Conservation (phyloP, 2,113 vertebrate genomes). For the Poecile atricapillus region DNA sequence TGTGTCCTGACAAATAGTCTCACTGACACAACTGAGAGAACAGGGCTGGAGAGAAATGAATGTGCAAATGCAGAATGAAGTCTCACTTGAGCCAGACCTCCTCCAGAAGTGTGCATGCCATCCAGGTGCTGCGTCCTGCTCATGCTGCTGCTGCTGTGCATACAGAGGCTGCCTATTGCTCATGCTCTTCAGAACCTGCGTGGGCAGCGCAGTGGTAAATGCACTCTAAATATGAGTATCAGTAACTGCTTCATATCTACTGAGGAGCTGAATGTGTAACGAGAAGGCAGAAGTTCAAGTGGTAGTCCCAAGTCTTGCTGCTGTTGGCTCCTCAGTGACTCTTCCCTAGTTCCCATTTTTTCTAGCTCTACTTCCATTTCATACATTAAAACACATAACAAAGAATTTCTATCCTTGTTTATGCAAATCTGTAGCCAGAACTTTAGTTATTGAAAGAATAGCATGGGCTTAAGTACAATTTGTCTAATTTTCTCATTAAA, state of each 20-base stretch:
- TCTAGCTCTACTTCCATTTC: neutral
- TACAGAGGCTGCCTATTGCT: neutral
- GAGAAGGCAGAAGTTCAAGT: neutral
- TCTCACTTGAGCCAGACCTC: neutral
- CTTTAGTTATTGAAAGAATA: neutral
- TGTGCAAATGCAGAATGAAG: neutral
- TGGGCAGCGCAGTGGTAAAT: neutral
- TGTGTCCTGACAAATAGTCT: neutral
- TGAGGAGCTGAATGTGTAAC: neutral
- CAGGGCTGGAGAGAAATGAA: neutral
- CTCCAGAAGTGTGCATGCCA: neutral
- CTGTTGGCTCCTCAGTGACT: neutral
- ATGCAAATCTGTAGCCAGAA: neutral
- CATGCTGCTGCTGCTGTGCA: neutral
- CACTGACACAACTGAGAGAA: neutral
- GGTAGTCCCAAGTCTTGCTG: neutral
- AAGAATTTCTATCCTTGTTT: neutral
- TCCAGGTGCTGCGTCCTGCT: neutral
- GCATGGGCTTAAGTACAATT: neutral
- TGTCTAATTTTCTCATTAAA: neutral
- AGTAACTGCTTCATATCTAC: neutral
- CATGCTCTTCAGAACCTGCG: neutral
- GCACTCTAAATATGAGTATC: neutral
- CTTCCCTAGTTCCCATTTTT: neutral
- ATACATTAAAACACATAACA: neutral